Evolutionary conservation across 1,140 invertebrate species (phyloP), one percentile per base, ranked within the genome.

Genomic region (Gryon sp.): DNA sequence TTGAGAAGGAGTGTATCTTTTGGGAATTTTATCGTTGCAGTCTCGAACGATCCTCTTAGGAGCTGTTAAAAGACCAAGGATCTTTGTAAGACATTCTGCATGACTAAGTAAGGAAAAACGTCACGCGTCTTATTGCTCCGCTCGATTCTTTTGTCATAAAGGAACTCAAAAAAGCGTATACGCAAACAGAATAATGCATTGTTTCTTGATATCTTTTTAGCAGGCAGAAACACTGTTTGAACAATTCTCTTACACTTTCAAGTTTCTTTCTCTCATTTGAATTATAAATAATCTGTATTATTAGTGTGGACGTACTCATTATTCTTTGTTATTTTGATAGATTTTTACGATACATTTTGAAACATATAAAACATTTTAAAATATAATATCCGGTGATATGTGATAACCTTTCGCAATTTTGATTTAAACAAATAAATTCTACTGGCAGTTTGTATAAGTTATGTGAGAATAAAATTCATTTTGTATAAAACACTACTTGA

Each of bases 1-100:
- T 50, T 62, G 22, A 36, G 36, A 16, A 52, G 4, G 15, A 53
- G 18, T 18, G 50, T 30, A 50, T 66, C 76, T 57, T 50, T 24
- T 38, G 72, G 73, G 69, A 73, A 69, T 76, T 76, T 69, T 69
- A 76, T 72, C 70, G 57, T 60, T 38, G 46, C 45, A 63, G 66
- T 45, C 48, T 15, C 36, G 63, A 73, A 72, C 55, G 45, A 72
- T 73, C 24, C 68, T 73, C 72, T 57, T 19, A 66, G 57, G 77
- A 52, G 68, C 68, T 73, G 52, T 79, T 73, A 76, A 76, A 72
- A 79, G 62, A 72, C 73, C 66, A 57, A 76, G 73, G 52, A 73
- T 73, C 68, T 75, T 75, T 72, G 53, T 66, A 55, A 59, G 53
- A 72, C 46, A 77, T 70, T 77, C 68, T 63, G 59, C 75, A 72